phyloP scores from a whole-genome alignment of 2,113 vertebrate species.

The Panurus biarmicus region DNA sequence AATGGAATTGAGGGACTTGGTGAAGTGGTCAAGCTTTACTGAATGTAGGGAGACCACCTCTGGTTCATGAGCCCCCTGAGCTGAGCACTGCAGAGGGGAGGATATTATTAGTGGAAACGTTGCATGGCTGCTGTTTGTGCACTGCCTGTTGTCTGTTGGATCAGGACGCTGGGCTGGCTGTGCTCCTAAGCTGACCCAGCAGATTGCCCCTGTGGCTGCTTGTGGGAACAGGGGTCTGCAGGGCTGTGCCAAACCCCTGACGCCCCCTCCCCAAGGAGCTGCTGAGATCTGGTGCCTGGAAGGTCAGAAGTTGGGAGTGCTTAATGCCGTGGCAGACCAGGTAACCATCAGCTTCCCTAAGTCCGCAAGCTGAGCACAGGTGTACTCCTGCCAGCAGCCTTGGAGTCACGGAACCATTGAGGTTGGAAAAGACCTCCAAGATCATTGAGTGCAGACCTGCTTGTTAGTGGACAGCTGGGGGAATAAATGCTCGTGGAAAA shows the following conservation, averaged over 20 bases:
- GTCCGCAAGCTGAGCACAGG: not conserved
- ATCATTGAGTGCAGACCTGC: not conserved
- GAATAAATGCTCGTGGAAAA: not conserved
- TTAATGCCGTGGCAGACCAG: not conserved
- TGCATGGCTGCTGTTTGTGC: not conserved
- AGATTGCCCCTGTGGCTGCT: no score
- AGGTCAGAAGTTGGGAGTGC: not conserved
- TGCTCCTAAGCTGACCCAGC: not conserved
- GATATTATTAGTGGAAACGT: accelerated
- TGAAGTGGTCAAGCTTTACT: not conserved
- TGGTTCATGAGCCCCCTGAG: not conserved
- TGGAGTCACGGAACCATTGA: not conserved
- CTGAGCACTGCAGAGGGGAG: not conserved
- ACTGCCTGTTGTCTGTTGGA: not conserved
- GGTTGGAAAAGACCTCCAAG: not conserved
- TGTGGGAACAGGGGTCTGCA: not conserved
- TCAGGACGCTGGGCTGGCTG: accelerated
- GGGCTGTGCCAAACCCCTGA: not conserved
- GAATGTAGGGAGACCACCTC: not conserved
- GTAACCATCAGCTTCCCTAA: not conserved
- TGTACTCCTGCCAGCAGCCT: not conserved
- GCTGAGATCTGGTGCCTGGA: not conserved
- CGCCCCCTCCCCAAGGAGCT: accelerated
- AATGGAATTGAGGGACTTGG: not conserved
- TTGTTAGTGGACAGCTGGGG: not conserved